These are phyloP conservation scores for Cataglyphis livida DNA, from an alignment of 2,888 invertebrate species.

Conservation along the genomic window DNA sequence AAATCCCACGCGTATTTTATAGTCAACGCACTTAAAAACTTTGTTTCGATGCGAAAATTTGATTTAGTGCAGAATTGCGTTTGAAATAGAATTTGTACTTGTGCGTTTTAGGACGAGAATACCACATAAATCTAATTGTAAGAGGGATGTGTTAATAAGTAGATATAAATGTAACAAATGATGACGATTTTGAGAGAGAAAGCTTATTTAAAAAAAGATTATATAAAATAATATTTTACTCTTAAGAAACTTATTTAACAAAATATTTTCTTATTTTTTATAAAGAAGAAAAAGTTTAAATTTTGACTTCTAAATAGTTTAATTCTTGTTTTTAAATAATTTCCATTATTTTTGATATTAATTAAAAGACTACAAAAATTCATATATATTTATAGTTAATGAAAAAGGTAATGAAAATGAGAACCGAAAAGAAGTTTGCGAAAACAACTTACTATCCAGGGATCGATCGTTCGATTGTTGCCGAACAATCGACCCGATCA, in stretches of 20 bases:
- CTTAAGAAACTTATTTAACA: neutral
- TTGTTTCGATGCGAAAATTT: neutral
- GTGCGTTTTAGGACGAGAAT: neutral
- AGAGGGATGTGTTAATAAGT: neutral
- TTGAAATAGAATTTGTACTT: neutral
- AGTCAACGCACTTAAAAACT: slow-evolving; percentile 5
- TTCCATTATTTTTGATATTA: neutral
- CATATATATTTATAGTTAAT: neutral
- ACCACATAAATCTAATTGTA: neutral
- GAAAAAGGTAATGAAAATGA: neutral
- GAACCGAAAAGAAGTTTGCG: neutral
- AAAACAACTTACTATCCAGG: neutral
- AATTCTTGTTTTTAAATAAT: neutral
- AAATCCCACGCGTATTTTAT: slow-evolving; percentile 33
- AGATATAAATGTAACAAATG: neutral
- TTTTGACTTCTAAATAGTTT: neutral
- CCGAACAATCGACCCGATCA: neutral
- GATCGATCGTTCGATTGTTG: neutral
- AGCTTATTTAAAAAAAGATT: neutral
- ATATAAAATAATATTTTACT: neutral
- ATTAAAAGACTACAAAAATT: neutral
- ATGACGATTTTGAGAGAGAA: neutral
- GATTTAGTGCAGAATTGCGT: neutral
- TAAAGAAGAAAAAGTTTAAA: neutral
- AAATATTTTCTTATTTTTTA: neutral